Base-by-base conservation (phyloP, 2,113 vertebrate species). In the Scolopax mira region DNA sequence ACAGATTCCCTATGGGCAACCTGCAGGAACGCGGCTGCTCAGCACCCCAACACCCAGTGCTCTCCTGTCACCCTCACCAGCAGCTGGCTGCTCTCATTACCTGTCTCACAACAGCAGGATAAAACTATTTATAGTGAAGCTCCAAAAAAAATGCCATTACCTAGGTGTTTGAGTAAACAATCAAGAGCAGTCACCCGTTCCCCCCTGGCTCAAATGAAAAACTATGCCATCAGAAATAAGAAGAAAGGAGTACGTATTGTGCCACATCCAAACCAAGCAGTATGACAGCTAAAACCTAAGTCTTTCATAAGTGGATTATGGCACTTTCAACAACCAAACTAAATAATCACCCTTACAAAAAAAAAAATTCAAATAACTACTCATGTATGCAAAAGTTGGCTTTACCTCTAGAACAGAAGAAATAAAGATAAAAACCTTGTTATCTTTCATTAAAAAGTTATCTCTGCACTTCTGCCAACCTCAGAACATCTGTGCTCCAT, bases 401-500 rank as follows among this genome's bases (percentile, higher is more conserved):
- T 80, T 89, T 11, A 6, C 46, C 58, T 88, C 91, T 64, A 70
- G 57, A 94, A 21, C 35, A 79, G 58, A 67, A 79, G 58, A 84
- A 75, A 93, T 52, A 69, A 58, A 86, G 64, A 88, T 41, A 65
- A 88, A 93, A 93, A 46, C 51, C 55, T 88, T 89, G 52, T 91
- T 81, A 77, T 69, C 41, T 27, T 85, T 73, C 58, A 85, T 89
- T 90, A 85, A 73, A 84, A 93, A 94, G 37, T 86, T 86, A 49
- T 61, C 78, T 78, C 79, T 87, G 82, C 79, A 90, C 42, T 77
- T 79, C 67, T 66, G 55, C 55, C 85, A 89, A 78, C 69, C 57
- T 75, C 88, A 75, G 44, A 95, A 95, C 93, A 96, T 94, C 91
- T 94, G 94, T 66, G 75, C 62, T 86, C 81, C 92, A 89, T 55